Base-by-base conservation (phyloP, 35 echinoderm and acorn worm genomes). In the Anneissia japonica region DNA sequence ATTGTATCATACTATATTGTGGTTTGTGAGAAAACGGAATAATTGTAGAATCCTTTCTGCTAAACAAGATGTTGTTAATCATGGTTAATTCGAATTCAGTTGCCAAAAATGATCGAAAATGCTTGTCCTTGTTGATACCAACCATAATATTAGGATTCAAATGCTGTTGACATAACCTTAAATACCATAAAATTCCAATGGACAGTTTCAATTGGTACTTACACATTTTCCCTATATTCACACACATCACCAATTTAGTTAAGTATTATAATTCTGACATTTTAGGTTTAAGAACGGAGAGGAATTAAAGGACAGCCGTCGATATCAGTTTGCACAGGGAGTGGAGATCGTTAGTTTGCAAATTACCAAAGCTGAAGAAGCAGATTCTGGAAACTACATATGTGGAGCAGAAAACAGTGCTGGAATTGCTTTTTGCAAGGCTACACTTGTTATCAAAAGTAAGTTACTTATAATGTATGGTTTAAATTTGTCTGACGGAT, bases 271-370 rank as follows among this genome's bases (percentile, higher is more conserved):
- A 17, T 32, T 75, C 7, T 35, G 76, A 34, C 36, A 1, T 76
- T 64, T 30, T 73, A 90, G 88, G 88, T 90, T 77, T 82, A 90
- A 84, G 37, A 46, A 84, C 55, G 88, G 88, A 6, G 84, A 84
- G 32, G 81, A 41, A 14, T 45, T 90, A 79, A 84, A 16, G 37
- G 88, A 74, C 51, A 73, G 38, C 72, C 80, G 80, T 37, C 72
- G 39, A 4, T 76, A 90, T 37, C 11, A 83, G 11, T 78, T 82
- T 38, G 39, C 74, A 78, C 56, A 35, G 28, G 81, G 31, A 78
- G 88, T 46, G 35, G 88, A 82, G 21, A 31, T 75, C 2, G 46
- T 74, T n/a, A 77, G n/a, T 35, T 75, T 84, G 28, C 31, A 73
- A 29, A 79, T 90, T 34, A 45, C 81, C 29, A 83, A 77, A n/a